Base-by-base conservation (phyloP, 2,888 invertebrate genomes). In the Perithous albicinctus region DNA sequence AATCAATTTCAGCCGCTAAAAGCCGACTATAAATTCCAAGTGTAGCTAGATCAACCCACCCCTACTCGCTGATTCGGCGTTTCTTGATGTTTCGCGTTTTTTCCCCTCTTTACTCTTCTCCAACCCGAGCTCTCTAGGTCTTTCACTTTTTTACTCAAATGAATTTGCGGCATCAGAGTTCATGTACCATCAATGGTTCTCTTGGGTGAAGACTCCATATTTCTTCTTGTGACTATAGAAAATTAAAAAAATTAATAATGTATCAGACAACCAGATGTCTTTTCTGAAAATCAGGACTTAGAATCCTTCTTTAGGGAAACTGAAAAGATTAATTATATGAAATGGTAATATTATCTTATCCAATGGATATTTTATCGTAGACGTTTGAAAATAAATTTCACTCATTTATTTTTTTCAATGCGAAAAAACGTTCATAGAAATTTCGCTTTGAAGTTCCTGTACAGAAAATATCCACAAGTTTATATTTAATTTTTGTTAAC, bases 1-100 rank as follows among this genome's bases (percentile, higher is more conserved):
- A 90, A 89, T 90, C 89, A 90, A 89, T 89, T 89, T 88, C 87
- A 87, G 77, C 85, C 83, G 87, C 88, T 87, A 89, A 89, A 87
- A 89, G 87, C 88, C 88, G 86, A 86, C 87, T 87, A 88, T 89
- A 89, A 90, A 89, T 89, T 89, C 84, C 83, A 66, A 85, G 84
- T 79, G 82, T 79, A 85, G 84, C 86, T 86, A 81, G 86, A 87
- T 82, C 80, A 77, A 69, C 61, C 84, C 76, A 76, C 78, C 80
- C 74, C 84, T 32, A 46, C 83, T 59, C 69, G 87, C 88, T 89
- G 88, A 88, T 87, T 89, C 87, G 84, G 86, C 87, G 81, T 85
- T 87, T 87, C 83, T 86, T 85, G 84, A 84, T 85, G 78, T 86
- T 87, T 87, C 76, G 79, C 78, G 74, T 86, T 85, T 87, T 87